A percentile compares a stretch with the other conserved stretches of the same genome.
phyloP scores from a whole-genome alignment of 2,797 vertebrate species.

The Trematomus bernacchii region DNA sequence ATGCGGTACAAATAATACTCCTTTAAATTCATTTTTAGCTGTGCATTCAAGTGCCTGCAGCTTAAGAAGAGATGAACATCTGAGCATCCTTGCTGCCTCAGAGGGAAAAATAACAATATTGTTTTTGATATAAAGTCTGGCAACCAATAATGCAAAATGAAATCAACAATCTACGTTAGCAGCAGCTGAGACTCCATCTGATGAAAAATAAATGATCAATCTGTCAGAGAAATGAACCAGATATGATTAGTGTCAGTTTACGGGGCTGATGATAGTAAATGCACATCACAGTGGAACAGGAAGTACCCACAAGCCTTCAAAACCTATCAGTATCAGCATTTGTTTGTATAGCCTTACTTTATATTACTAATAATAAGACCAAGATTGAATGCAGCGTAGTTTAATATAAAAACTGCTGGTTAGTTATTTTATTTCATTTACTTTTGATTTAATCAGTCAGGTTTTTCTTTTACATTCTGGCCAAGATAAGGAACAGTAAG shows the following conservation, averaged over 20 bases:
- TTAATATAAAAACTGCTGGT: conserved; percentile 1
- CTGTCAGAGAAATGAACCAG: conserved; percentile 46
- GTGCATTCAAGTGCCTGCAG: conserved; percentile 22
- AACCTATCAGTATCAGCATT: conserved; percentile 10
- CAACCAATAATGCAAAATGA: conserved; percentile 31
- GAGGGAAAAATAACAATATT: background rate
- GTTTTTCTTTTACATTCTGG: background rate
- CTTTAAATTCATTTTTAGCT: conserved; percentile 39
- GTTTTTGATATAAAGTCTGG: conserved; percentile 32
- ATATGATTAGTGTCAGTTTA: conserved; percentile 46
- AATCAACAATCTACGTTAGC: conserved; percentile 37
- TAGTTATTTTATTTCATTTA: background rate
- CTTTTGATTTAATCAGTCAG: conserved; percentile 3
- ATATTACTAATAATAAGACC: conserved; percentile 6
- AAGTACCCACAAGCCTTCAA: conserved; percentile 8
- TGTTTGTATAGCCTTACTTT: conserved; percentile 21
- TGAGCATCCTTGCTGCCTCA: background rate
- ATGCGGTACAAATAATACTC: background rate
- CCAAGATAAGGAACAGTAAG: background rate
- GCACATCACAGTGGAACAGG: conserved; percentile 6
- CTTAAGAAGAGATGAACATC: conserved; percentile 25
- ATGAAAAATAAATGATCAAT: conserved; percentile 45
- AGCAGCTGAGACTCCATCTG: conserved; percentile 38
- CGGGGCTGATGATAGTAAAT: conserved; percentile 22
- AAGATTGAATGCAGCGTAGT: background rate